Conservation (phyloP, 1,140 invertebrate genomes). For the Aphelenchoides avenae region DNA sequence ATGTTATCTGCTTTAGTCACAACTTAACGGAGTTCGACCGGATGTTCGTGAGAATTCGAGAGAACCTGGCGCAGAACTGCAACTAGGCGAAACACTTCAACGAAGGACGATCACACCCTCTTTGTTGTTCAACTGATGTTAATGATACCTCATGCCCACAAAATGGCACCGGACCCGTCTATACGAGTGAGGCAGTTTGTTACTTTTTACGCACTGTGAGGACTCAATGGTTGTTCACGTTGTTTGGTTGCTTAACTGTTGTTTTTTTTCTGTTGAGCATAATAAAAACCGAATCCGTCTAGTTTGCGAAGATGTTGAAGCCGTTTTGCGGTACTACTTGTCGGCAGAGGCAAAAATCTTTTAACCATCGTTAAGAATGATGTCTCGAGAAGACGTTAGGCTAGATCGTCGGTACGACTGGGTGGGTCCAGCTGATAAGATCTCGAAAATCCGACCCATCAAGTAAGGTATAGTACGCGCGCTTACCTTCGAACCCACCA, state of each 20-base stretch:
- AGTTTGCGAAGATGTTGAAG: not conserved
- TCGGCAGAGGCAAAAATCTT: not conserved
- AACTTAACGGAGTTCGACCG: constrained; percentile 49
- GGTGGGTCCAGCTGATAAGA: constrained; percentile 51
- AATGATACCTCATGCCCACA: no score
- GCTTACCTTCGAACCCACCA: not conserved
- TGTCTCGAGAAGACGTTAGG: constrained; percentile 7
- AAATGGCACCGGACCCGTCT: no score
- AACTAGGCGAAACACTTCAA: not conserved
- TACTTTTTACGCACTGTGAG: no score
- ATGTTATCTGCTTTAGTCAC: constrained; percentile 42
- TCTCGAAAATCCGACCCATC: constrained; percentile 48
- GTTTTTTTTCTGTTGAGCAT: not conserved
- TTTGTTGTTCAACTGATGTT: no score
- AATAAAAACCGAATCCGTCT: not conserved
- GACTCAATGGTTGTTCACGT: constrained; percentile 4
- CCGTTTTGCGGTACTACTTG: not conserved
- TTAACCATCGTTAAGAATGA: no score
- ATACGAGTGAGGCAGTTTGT: no score
- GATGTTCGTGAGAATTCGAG: constrained; percentile 45
- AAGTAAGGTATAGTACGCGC: constrained; percentile 23
- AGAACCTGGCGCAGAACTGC: not conserved
- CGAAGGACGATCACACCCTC: not conserved
- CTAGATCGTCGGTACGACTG: constrained; percentile 50
- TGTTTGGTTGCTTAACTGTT: not conserved